Percentiles rank a stretch among this genome's conserved stretches.
These are phyloP conservation scores for Caerostris extrusa DNA, from an alignment of 1,140 invertebrate species.

Conservation along the genomic window DNA sequence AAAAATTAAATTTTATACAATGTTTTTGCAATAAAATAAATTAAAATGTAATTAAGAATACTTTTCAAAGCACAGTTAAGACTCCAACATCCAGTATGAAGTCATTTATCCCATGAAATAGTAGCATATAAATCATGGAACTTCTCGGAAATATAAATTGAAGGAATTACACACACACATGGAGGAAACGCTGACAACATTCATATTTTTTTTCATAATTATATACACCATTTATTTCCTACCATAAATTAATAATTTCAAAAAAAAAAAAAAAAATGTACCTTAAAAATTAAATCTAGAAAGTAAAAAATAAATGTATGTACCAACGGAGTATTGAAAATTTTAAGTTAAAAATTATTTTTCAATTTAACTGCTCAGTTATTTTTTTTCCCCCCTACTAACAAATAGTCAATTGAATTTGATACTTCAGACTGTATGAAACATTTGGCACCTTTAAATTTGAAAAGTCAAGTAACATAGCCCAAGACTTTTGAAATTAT, in stretches of 20 bases:
- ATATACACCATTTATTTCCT: slow-evolving; percentile 25
- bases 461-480: slow-evolving; percentile 9
- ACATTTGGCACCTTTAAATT: slow-evolving; percentile 43
- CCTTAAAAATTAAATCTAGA: background rate
- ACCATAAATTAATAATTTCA: background rate
- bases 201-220: slow-evolving; percentile 19
- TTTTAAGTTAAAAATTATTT: background rate
- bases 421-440: background rate
- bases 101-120: background rate
- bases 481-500: slow-evolving; percentile 11
- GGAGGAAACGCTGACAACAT: background rate
- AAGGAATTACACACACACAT: background rate
- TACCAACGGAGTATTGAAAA: background rate
- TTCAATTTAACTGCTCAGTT: background rate
- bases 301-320: background rate
- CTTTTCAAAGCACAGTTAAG: background rate
- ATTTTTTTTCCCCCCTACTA: background rate
- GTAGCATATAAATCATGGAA: background rate
- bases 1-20: background rate
- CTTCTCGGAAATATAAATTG: background rate
- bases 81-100: background rate
- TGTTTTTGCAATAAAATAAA: background rate
- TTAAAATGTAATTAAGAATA: background rate
- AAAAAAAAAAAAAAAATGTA: background rate
- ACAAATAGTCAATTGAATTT: background rate